Evolutionary conservation across 2,888 invertebrate species (phyloP), one percentile per base, ranked within the genome.

Genomic region (Brachyptera putata): DNA sequence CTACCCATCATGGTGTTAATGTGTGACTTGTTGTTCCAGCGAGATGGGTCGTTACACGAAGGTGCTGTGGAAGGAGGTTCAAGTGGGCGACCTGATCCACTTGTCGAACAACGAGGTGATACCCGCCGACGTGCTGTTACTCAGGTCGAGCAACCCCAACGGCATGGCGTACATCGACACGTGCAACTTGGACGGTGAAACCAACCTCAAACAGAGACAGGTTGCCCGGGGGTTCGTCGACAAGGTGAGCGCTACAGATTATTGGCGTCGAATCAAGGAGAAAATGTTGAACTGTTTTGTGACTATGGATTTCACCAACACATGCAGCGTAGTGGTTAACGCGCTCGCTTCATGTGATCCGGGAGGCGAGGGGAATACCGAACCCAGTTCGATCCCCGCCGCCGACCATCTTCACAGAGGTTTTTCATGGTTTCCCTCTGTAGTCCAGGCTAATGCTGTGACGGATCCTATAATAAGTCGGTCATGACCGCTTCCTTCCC

Each of bases 51-150:
- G 91, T 58, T 94, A 93, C 74, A 86, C 88, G 69, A 88, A 87
- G 74, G 84, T 87, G 57, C 83, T 90, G 69, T 98, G 96, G 96
- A 84, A 89, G 71, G 88, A 95, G 70, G 82, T 98, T 58, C 82
- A 87, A 63, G 95, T 95, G 30, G 97, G 97, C 1, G 97, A 97
- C 76, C 80, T 97, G 68, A 87, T 98, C 53, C 96, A 96, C 76
- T 79, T 98, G 69, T 94, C 95, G 48, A 95, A 95, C 80, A 95
- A 97, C 79, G 96, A 97, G 79, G 84, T 92, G 58, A 92, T 98
- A 65, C 97, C 97, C 30, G 97, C 98, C 0, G 98, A 98, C 75
- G 87, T 98, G 71, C 80, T 98, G 63, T 77, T 98, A 61, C 79
- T 97, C 63, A 84, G 89, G 69, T 90, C 93, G 60, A 93, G 94